Evolutionary conservation across 2,113 vertebrate species (phyloP), one percentile per base, ranked within the genome.

Genomic region (Mola mola): DNA sequence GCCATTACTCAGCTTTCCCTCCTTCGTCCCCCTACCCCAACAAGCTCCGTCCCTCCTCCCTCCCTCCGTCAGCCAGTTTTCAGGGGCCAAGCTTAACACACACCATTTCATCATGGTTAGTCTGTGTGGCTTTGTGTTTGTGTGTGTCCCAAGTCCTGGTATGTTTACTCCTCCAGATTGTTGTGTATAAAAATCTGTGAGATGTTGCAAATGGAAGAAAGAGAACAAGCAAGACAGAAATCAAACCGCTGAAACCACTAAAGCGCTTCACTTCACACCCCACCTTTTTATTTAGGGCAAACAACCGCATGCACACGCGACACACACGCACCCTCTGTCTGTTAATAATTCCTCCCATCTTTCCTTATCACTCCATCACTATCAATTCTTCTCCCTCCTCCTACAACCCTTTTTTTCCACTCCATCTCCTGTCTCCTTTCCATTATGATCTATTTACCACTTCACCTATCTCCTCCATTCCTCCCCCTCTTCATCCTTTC

Each of bases 81-180:
- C 75, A 79, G 73, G 65, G 66, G 68, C 75, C 58, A 65, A 79
- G 82, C 73, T 87, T 80, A 88, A 85, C 76, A 76, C 76, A 76
- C 78, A 81, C 63, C 71, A 67, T 85, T 89, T 87, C 79, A 89
- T 76, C 82, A 81, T 79, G 71, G 75, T 80, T 84, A 81, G 65
- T 55, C 40, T 17, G 52, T 58, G 66, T 26, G 58, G 38, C 17
- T 49, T 40, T 64, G 51, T 43, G 48, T 62, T 64, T 40, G 71
- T 52, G 56, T 44, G 56, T 41, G 47, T 20, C 61, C 56, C 19
- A 21, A 80, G 68, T 73, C 75, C 58, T 78, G 75, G 46, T 78
- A 64, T 81, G 67, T 86, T 76, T 82, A 75, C 77, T 73, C 61
- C 71, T 55, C 60, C 67, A 75, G 76, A 82, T 80, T 84, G 76